phyloP scores from a whole-genome alignment of 2,113 vertebrate genomes.

The Podocnemis expansa region DNA sequence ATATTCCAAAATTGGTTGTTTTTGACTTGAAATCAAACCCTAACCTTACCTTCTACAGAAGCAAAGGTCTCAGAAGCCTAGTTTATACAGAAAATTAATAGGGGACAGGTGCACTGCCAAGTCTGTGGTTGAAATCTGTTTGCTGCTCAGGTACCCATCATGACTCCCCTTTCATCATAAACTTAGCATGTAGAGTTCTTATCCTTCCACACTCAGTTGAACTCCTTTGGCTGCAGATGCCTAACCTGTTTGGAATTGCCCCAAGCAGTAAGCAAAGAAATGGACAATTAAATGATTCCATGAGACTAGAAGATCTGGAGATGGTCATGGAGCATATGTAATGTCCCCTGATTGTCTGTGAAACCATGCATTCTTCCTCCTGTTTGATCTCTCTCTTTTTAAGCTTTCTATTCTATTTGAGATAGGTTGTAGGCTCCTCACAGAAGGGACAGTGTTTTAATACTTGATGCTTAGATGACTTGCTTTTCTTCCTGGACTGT shows the following conservation, averaged over 20 bases:
- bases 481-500: not conserved
- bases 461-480: not conserved
- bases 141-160: accelerated
- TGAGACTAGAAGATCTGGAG: not conserved
- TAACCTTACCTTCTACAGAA: not conserved
- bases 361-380: not conserved
- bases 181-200: not conserved
- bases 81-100: not conserved
- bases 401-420: not conserved
- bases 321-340: accelerated
- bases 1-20: not conserved
- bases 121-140: not conserved
- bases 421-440: not conserved
- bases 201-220: not conserved
- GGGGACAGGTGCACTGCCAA: accelerated
- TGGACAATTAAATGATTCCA: not conserved
- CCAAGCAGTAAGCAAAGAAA: not conserved
- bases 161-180: not conserved
- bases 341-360: accelerated
- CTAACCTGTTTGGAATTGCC: not conserved
- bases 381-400: not conserved
- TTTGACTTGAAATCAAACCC: not conserved
- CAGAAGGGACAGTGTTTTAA: not conserved
- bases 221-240: not conserved
- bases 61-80: not conserved